Base-by-base conservation (phyloP, 2,797 vertebrate species). In the Trachops cirrhosus region DNA sequence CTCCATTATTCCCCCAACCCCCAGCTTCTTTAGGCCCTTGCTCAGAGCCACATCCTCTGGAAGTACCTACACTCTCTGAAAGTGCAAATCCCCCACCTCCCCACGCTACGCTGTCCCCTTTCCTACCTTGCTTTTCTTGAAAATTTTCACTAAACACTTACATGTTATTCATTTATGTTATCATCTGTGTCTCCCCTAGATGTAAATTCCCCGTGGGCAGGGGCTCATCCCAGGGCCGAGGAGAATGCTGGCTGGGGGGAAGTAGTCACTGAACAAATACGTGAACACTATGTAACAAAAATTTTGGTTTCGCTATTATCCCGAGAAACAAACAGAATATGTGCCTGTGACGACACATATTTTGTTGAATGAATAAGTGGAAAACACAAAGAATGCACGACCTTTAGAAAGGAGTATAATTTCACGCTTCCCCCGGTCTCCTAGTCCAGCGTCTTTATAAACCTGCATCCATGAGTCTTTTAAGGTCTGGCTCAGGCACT, bases 101-200 rank as follows among this genome's bases (percentile, higher is more conserved):
- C 29, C 6, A 1, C 5, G 16, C 3, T 0, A 26, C 0, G 1
- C 10, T 59, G 57, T 3, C 26, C 24, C 8, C 9, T 48, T 26
- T 29, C 50, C 46, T 71, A 3, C 44, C 50, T 50, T 4, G 16
- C 62, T 68, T 52, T 41, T 74, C 46, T 90, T 24, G 41, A 10
- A 34, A 62, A 15, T 21, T 22, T 21, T 78, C 52, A 29, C 7
- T 11, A 24, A 22, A 64, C 15, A 46, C 9, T 44, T 57, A n/a
- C 0, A 44, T n/a, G 59, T 52, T 39, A 41, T 50, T 79, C 24
- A 11, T 34, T 89, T 32, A 22, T 46, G 22, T 14, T 62, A n/a
- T 44, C 50, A 48, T 75, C 46, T 50, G 9, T 48, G 34, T 71
- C 54, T 15, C 41, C 37, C 62, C 29, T 50, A 57, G 62, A 44